phyloP scores from a whole-genome alignment of 1,140 invertebrate genomes.

The Mycetomoellerius zeteki region DNA sequence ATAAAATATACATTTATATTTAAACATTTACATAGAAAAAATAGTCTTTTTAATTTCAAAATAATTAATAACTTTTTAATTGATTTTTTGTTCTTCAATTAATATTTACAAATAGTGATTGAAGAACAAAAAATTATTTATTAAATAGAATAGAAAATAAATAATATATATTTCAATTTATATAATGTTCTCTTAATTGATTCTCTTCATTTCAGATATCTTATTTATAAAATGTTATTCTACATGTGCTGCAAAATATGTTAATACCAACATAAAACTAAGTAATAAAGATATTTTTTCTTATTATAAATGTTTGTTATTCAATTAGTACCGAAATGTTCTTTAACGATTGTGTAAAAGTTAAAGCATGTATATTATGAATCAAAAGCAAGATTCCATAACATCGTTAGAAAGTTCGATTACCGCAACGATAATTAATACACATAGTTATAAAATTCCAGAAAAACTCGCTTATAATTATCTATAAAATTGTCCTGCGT shows the following conservation, averaged over 20 bases:
- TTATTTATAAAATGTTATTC: not conserved
- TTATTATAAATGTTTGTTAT: not conserved
- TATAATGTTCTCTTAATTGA: not conserved
- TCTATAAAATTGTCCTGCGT: slow-evolving; percentile 21
- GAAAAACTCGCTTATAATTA: slow-evolving; percentile 34
- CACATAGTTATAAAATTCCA: slow-evolving; percentile 50
- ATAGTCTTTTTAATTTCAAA: not conserved
- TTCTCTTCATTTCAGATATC: not conserved
- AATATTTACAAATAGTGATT: no score
- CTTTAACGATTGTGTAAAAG: not conserved
- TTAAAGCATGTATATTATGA: not conserved
- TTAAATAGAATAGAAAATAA: not conserved
- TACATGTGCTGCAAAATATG: not conserved
- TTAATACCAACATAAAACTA: not conserved
- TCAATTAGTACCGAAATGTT: not conserved
- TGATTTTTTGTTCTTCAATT: not conserved
- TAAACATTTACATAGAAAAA: not conserved
- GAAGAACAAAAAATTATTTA: no score
- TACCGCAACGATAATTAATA: slow-evolving; percentile 47
- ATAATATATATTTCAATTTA: not conserved
- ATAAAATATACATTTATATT: not conserved
- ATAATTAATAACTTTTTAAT: not conserved
- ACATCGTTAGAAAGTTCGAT: slow-evolving; percentile 21
- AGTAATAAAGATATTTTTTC: not conserved
- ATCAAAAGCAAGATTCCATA: not conserved